A percentile compares a stretch with the other conserved stretches of the same genome.
phyloP scores from a whole-genome alignment of 2,888 invertebrate genomes.

The Danaus chrysippus region DNA sequence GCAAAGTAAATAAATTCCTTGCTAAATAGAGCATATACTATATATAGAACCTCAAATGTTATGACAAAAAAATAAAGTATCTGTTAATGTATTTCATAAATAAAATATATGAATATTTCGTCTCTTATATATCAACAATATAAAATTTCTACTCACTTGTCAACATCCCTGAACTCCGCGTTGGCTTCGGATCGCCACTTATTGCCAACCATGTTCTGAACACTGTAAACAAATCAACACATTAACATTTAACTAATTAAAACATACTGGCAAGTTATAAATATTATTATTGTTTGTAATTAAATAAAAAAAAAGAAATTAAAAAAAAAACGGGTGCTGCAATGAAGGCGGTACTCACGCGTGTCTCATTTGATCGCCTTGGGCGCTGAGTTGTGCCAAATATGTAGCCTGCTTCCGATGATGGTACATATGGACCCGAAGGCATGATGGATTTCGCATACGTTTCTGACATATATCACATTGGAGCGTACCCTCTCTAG shows the following conservation, averaged over 20 bases:
- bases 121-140: neutral
- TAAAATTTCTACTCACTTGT: slow-evolving; percentile 47
- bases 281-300: neutral
- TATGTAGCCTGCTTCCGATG: slow-evolving; percentile 80
- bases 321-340: slow-evolving; percentile 11
- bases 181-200: slow-evolving; percentile 57
- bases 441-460: slow-evolving; percentile 81
- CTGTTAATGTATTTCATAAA: too few species aligned
- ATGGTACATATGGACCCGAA: slow-evolving; percentile 82
- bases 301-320: slow-evolving; percentile 5
- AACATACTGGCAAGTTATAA: neutral
- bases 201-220: slow-evolving; percentile 55
- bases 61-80: too few species aligned
- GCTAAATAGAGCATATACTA: too few species aligned
- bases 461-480: slow-evolving; percentile 85
- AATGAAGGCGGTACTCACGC: slow-evolving; percentile 42
- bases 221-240: slow-evolving; percentile 42
- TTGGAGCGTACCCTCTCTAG: slow-evolving; percentile 81
- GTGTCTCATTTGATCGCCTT: slow-evolving; percentile 54
- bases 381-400: slow-evolving; percentile 59
- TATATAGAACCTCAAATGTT: too few species aligned
- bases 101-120: neutral
- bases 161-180: slow-evolving; percentile 47
- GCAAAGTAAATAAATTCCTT: too few species aligned
- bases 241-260: neutral